A percentile compares a stretch with the other conserved stretches of the same genome.
Conservation (phyloP, 2,797 vertebrate species). For the Cacajao melanocephalus region DNA sequence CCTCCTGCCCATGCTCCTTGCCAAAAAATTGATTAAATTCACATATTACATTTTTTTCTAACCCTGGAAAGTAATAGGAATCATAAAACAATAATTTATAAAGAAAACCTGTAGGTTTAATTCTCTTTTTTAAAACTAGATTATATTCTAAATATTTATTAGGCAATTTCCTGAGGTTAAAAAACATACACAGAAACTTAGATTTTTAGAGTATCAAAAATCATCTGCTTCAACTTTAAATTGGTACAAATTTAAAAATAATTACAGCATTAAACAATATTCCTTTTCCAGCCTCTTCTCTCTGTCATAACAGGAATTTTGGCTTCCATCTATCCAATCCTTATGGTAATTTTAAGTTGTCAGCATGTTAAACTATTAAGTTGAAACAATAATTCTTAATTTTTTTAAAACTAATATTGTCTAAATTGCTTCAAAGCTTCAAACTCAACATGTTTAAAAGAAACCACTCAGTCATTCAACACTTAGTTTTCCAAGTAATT, state of each 20-base stretch:
- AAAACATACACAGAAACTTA: constrained; percentile 30
- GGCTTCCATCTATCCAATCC: constrained; percentile 44
- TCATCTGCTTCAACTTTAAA: neutral
- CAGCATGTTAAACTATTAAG: constrained; percentile 61
- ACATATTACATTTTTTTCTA: constrained; percentile 51
- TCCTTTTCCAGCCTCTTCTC: constrained; percentile 17
- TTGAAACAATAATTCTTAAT: constrained; percentile 43
- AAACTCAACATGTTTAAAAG: constrained; percentile 38
- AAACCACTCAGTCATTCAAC: constrained; percentile 27
- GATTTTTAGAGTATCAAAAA: constrained; percentile 54
- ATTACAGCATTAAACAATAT: constrained; percentile 39
- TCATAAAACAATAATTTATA: constrained; percentile 33
- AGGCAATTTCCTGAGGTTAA: neutral
- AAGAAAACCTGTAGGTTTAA: neutral
- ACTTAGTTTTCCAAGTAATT: constrained; percentile 18
- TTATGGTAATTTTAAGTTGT: constrained; percentile 63
- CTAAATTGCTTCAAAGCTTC: constrained; percentile 51
- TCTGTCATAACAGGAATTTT: constrained; percentile 66
- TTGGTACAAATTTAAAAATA: constrained; percentile 65
- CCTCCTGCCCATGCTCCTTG: constrained; percentile 1
- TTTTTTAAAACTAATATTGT: constrained; percentile 59
- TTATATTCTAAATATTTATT: constrained; percentile 24
- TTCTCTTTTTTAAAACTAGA: neutral
- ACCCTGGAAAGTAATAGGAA: constrained; percentile 20
- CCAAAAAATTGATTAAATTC: constrained; percentile 69